phyloP scores from a whole-genome alignment of 2,888 invertebrate genomes.

The Mechanitis mazaeus region DNA sequence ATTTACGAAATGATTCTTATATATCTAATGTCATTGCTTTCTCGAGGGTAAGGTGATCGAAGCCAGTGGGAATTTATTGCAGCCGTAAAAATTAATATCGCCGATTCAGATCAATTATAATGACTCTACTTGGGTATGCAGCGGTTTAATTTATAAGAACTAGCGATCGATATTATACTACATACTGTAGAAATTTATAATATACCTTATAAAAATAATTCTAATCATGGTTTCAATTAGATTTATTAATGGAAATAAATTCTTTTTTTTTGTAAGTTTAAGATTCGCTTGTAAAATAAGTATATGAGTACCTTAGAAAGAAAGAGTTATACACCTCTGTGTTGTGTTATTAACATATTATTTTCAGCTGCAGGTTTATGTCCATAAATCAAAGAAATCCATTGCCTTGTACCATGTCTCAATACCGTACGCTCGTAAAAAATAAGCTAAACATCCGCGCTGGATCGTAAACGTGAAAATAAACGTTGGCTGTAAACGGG shows the following conservation, averaged over 20 bases:
- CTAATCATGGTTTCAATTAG: too few species aligned
- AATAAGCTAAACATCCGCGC: conserved; percentile 60
- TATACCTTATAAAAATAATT: not conserved
- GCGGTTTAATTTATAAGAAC: conserved; percentile 25
- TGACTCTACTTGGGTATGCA: conserved; percentile 39
- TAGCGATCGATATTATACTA: conserved; percentile 16
- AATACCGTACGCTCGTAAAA: conserved; percentile 50
- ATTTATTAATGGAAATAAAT: not conserved
- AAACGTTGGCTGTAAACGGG: conserved; percentile 53
- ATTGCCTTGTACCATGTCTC: conserved; percentile 12
- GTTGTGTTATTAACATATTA: too few species aligned
- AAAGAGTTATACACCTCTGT: too few species aligned
- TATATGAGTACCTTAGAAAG: too few species aligned
- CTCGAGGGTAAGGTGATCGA: conserved; percentile 42
- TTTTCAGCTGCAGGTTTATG: too few species aligned
- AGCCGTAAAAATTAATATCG: conserved; percentile 58
- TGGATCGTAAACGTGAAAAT: conserved; percentile 58
- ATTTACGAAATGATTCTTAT: conserved; percentile 18
- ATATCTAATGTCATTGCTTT: conserved; percentile 32
- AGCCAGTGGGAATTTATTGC: conserved; percentile 56
- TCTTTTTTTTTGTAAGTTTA: too few species aligned
- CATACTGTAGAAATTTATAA: not conserved
- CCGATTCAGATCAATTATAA: conserved; percentile 57
- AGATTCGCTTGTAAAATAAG: too few species aligned
- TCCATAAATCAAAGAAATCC: not conserved